A percentile compares a stretch with the other conserved stretches of the same genome.
Conservation (phyloP, 2,797 vertebrate genomes). For the Gobionotothen gibberifrons region DNA sequence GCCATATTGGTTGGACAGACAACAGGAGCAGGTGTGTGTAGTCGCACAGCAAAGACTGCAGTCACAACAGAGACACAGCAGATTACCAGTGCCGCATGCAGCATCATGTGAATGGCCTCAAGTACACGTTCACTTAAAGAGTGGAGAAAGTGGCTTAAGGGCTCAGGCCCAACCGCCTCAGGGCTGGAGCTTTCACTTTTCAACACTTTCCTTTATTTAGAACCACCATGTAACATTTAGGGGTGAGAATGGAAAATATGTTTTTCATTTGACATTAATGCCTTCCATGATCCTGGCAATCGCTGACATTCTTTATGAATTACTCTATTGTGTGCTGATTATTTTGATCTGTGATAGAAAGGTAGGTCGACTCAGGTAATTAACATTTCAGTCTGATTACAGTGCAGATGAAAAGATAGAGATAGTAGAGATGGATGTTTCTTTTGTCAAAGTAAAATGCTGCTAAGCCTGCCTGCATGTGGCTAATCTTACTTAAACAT, state of each 20-base stretch:
- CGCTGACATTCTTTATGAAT: too few species aligned
- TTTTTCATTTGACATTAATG: too few species aligned
- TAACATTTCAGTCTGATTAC: neutral
- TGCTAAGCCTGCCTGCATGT: neutral
- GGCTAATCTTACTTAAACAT: neutral
- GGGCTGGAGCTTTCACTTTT: too few species aligned
- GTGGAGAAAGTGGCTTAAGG: neutral
- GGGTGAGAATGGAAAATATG: too few species aligned
- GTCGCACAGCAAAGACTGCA: slow-evolving; percentile 27
- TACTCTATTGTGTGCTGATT: too few species aligned
- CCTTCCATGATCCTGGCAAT: too few species aligned
- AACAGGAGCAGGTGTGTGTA: slow-evolving; percentile 21
- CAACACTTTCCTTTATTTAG: neutral
- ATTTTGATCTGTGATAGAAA: too few species aligned
- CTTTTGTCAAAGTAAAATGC: neutral
- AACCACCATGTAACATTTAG: neutral
- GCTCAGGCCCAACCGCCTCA: too few species aligned
- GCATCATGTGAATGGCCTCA: slow-evolving; percentile 29
- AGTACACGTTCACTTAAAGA: slow-evolving; percentile 5
- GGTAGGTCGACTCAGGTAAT: too few species aligned
- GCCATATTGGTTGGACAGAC: slow-evolving; percentile 10
- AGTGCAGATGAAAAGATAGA: neutral
- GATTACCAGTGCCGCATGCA: slow-evolving; percentile 3
- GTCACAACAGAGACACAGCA: slow-evolving; percentile 23
- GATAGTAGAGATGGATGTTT: neutral